These are phyloP conservation scores for Trileptium ribeirensis DNA, from an alignment of 2,888 invertebrate species.

Conservation along the genomic window DNA sequence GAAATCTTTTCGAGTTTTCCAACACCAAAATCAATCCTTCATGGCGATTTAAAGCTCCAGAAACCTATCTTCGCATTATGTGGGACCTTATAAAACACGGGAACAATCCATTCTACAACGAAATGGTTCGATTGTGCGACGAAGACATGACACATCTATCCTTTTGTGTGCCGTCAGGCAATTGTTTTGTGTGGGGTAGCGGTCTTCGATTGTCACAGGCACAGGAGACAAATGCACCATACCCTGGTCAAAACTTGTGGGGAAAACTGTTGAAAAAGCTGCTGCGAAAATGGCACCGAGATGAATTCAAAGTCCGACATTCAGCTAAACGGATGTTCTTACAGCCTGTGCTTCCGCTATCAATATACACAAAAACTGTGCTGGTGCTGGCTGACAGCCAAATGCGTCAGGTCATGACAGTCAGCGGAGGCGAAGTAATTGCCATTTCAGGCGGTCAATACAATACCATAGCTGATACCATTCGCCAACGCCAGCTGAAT, in stretches of 20 bases:
- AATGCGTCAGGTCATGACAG: background rate
- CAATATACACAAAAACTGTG: background rate
- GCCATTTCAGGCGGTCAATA: background rate
- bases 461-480: background rate
- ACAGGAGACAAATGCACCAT: background rate
- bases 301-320: background rate
- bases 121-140: background rate
- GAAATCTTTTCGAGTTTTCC: background rate
- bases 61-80: background rate
- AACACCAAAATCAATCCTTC: too few species aligned
- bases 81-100: background rate
- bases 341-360: background rate
- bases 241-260: background rate
- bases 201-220: background rate
- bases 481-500: background rate
- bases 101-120: background rate
- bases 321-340: background rate
- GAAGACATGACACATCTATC: too few species aligned
- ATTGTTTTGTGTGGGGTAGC: background rate
- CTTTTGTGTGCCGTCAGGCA: background rate
- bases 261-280: background rate
- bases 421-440: background rate
- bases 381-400: background rate
- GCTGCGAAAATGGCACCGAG: background rate
- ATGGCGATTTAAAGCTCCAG: background rate